These are phyloP conservation scores for Pachycephus smyrnensis DNA, from an alignment of 2,888 invertebrate genomes.

Conservation along the genomic window DNA sequence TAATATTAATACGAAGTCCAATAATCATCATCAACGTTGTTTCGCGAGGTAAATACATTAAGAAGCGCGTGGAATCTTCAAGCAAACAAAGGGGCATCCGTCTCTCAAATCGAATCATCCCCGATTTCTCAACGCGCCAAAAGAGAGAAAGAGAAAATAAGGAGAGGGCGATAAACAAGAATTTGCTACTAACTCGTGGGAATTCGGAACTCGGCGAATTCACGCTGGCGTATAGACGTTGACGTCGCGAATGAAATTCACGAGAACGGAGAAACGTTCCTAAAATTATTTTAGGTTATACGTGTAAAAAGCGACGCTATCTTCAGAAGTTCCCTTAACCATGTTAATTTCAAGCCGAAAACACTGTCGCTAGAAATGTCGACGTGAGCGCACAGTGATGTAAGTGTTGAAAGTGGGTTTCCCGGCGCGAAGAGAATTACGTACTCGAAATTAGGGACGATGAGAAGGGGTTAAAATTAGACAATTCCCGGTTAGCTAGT, in stretches of 20 bases:
- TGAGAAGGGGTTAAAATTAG: not conserved
- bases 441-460: not conserved
- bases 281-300: not conserved
- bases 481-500: not conserved
- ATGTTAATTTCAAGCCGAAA: not conserved
- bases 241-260: not conserved
- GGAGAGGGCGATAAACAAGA: not conserved
- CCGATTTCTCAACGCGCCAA: not conserved
- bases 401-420: not conserved
- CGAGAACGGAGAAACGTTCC: not conserved
- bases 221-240: not conserved
- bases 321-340: not conserved
- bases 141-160: not conserved
- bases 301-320: not conserved
- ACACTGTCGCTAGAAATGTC: not conserved
- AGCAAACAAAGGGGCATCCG: slow-evolving; percentile 46
- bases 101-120: slow-evolving; percentile 51
- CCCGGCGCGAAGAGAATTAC: not conserved
- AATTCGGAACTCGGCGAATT: not conserved
- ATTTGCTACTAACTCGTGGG: not conserved
- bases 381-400: not conserved
- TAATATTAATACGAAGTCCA: slow-evolving; percentile 45
- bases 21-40: slow-evolving; percentile 30
- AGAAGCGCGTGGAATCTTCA: slow-evolving; percentile 14
- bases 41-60: slow-evolving; percentile 32